Evolutionary conservation across 2,113 vertebrate species (phyloP).

Genomic region (Passer domesticus): DNA sequence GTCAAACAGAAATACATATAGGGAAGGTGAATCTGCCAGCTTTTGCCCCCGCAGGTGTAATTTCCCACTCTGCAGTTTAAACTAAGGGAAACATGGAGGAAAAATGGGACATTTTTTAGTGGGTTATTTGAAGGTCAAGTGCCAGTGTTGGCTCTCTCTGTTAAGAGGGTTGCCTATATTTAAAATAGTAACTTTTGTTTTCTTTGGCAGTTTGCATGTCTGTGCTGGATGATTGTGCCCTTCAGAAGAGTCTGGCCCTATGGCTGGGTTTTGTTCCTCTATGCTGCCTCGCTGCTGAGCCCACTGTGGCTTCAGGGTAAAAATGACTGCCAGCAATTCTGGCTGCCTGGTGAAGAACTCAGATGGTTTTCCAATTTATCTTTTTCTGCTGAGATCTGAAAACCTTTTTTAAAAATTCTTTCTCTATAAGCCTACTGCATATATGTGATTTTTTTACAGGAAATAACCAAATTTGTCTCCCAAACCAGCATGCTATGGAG

Average conservation of each 20-base stretch:
- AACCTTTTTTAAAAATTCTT: rapidly evolving
- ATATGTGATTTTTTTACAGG: background rate
- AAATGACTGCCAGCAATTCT: background rate
- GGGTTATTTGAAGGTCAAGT: background rate
- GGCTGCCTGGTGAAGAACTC: background rate
- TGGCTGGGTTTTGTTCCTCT: background rate
- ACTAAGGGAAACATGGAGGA: background rate
- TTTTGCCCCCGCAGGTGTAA: background rate
- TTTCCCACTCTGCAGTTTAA: background rate
- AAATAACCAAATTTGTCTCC: background rate
- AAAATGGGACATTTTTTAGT: background rate
- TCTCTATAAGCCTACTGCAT: background rate
- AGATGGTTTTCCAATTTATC: background rate
- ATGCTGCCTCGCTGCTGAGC: background rate
- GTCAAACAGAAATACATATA: background rate
- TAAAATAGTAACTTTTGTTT: background rate
- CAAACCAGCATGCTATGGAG: background rate
- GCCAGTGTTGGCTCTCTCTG: background rate
- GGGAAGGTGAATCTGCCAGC: background rate
- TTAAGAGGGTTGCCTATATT: background rate
- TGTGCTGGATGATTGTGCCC: rapidly evolving
- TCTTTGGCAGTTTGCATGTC: background rate
- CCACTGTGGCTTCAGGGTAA: background rate
- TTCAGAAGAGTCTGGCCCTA: rapidly evolving
- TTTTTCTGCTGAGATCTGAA: background rate